Evolutionary conservation across 2,797 vertebrate species (phyloP), one percentile per base, ranked within the genome.

Genomic region (Nannoperca obscura): DNA sequence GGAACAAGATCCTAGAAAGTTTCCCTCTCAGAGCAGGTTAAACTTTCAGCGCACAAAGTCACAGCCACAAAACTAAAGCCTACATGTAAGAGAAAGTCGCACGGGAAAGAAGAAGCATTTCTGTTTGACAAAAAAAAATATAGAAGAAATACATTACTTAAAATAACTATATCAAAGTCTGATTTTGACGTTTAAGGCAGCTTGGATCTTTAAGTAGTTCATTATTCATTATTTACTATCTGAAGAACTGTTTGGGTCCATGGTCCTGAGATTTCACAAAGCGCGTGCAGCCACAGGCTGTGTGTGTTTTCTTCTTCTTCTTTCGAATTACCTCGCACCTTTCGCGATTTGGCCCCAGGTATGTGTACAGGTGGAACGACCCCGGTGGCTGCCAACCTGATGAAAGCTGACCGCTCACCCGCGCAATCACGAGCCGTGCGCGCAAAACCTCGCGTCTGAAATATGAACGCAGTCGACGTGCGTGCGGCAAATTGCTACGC

Each of bases 311-410:
- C 2, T 27, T 27, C 24, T 27, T 27, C 24, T 58, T 54, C n/a
- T 55, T 24, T 5, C 32, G 38, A 10, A 30, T 52, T 24, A 13
- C 5, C 46, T 59, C 19, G 4, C 67, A 63, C 44, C 12, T 65
- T 71, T 5, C 12, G 20, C 3, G 4, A 24, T 3, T 67, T 32
- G 44, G 7, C 22, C 1, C 71, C 71, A 81, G 58, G 61, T 76
- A 32, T 7, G 52, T 38, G 20, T 0, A 15, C 78, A 76, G 83
- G 74, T 84, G 66, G 47, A 80, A 59, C 40, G 42, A 69, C 30
- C 63, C 57, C 36, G 50, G 13, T 3, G 54, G 15, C 8, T 24
- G 22, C 11, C 14, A 64, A 62, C 15, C 30, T 30, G 52, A 46
- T 27, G 15, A 68, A 63, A 82, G 34, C 13, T 42, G 1, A 60